Base-by-base conservation (phyloP, 2,797 vertebrate genomes). In the Lates japonicus region DNA sequence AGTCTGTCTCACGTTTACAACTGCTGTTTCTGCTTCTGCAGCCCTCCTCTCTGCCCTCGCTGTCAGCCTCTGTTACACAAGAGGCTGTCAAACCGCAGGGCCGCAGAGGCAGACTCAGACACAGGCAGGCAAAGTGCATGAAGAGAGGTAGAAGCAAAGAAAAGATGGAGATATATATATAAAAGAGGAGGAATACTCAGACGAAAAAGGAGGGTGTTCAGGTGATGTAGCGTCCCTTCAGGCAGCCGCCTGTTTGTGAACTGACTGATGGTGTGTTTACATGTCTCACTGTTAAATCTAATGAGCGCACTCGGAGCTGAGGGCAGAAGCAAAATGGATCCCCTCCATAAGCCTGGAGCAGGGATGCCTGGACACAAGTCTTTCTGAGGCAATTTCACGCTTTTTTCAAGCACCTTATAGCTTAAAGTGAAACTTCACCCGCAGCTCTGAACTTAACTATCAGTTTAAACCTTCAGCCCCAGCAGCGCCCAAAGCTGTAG, bases 41-140 rank as follows among this genome's bases (percentile, higher is more conserved):
- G 3, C 80, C 65, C 39, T 39, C 12, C 52, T 82, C 44, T 17
- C 1, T 59, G 55, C 35, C 70, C 61, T 81, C 25, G 31, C 81
- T 61, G 68, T 70, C 80, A 16, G 52, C 58, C 39, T 39, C 22
- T 13, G 44, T 79, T 80, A 54, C 31, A 52, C 60, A 39, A 42
- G n/a, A 20, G n/a, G 70, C 59, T 4, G 63, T 71, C 51, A 73
- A 37, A 37, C 0, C 1, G 0, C 33, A 4, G 25, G 19, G 65
- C 17, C 19, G 19, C 5, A 14, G 13, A 63, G 13, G 51, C 41
- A 42, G 25, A n/a, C 5, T 14, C 13, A 63, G 13, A n/a, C 5
- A 14, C 13, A 63, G 13, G 51, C 41, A 42, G 25, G 25, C 37
- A 10, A 9, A 39, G n/a, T 5, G 71, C 4, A 20, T 2, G 8